phyloP scores from a whole-genome alignment of 2,888 invertebrate genomes.

The Drosophila dives region DNA sequence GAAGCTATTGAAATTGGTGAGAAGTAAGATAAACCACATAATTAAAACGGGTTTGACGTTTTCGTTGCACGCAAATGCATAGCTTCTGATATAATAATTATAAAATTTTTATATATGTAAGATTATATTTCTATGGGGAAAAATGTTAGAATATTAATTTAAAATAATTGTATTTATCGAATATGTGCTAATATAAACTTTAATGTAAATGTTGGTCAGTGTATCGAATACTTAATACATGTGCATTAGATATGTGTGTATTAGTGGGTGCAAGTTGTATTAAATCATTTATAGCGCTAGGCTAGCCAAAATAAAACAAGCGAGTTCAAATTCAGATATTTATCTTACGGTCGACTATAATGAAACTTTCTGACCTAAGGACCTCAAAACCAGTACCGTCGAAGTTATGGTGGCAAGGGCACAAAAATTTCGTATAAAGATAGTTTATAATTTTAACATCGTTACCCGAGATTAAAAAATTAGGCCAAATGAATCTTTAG shows the following conservation, averaged over 20 bases:
- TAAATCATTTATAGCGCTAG: not conserved
- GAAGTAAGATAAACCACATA: not conserved
- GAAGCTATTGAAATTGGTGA: too few relatives aligned
- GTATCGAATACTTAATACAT: not conserved
- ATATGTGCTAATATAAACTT: constrained; percentile 1
- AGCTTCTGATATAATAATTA: not conserved
- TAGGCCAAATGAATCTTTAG: not conserved
- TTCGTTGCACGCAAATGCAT: not conserved
- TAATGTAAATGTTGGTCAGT: not conserved
- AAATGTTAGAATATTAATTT: not conserved
- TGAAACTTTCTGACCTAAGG: not conserved
- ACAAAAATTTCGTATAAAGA: not conserved
- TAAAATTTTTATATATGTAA: not conserved
- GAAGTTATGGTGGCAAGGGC: not conserved
- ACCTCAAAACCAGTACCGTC: not conserved
- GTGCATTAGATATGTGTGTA: not conserved
- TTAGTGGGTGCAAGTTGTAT: not conserved
- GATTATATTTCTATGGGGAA: not conserved
- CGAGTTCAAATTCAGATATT: not conserved
- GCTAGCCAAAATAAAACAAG: not conserved
- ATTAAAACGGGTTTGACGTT: not conserved
- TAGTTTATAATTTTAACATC: not conserved
- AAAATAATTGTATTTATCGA: not conserved
- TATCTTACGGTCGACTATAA: not conserved
- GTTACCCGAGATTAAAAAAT: not conserved